These are phyloP conservation scores for Caretta caretta DNA, from an alignment of 2,113 vertebrate species.

Conservation along the genomic window DNA sequence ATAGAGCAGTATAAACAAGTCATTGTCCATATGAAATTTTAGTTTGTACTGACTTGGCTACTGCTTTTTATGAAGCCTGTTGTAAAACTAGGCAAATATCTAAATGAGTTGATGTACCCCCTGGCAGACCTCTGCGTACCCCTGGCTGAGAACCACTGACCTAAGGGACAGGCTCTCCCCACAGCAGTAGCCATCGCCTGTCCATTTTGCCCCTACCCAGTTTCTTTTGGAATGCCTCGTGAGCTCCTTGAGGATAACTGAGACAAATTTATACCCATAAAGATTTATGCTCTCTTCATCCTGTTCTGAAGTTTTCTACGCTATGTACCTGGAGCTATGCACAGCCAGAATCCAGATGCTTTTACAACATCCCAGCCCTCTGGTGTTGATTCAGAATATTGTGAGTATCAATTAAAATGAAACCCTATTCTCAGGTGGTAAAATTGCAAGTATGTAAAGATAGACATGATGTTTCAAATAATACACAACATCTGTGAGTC, in stretches of 20 bases:
- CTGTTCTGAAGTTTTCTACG: neutral
- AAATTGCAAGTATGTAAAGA: neutral
- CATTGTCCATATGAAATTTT: too few relatives aligned
- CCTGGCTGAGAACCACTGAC: too few relatives aligned
- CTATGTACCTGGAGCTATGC: neutral
- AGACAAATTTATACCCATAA: neutral
- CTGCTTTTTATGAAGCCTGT: too few relatives aligned
- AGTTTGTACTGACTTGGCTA: too few relatives aligned
- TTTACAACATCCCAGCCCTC: neutral
- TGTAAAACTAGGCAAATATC: too few relatives aligned
- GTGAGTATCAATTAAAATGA: neutral
- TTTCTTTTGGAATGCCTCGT: neutral
- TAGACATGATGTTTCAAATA: neutral
- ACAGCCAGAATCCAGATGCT: neutral
- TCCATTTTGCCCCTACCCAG: too few relatives aligned
- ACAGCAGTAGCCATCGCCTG: neutral
- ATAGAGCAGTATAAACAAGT: too few relatives aligned
- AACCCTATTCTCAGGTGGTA: neutral
- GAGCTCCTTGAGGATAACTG: neutral
- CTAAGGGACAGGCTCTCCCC: neutral
- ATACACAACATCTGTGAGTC: neutral
- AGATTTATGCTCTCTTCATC: neutral
- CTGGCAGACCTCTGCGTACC: too few relatives aligned
- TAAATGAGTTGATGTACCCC: too few relatives aligned
- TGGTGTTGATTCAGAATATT: neutral